A percentile compares a stretch with the other conserved stretches of the same genome.
phyloP scores from a whole-genome alignment of 2,113 vertebrate species.

The Pollimyrus isidori region DNA sequence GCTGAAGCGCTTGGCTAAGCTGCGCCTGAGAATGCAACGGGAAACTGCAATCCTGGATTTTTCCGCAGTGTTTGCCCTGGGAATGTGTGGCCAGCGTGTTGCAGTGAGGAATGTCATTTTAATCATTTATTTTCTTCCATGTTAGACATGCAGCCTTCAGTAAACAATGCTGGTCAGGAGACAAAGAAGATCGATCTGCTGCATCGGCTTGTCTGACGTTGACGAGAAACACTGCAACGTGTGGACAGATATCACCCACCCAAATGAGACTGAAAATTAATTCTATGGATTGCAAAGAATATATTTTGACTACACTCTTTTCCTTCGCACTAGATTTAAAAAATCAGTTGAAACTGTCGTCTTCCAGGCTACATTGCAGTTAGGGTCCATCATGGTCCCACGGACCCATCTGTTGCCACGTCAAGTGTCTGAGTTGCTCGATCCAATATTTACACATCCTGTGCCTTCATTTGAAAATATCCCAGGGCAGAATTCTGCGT shows the following conservation, averaged over 20 bases:
- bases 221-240: not conserved
- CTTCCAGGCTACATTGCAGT: not conserved
- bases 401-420: not conserved
- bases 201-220: not conserved
- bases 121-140: constrained; percentile 9
- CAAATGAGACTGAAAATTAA: not conserved
- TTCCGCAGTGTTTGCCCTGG: constrained; percentile 41
- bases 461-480: not conserved
- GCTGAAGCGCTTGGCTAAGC: not conserved
- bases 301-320: not conserved
- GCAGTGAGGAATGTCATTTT: constrained; percentile 35
- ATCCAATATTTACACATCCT: not conserved
- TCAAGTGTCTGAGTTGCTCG: not conserved
- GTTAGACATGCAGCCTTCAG: not conserved
- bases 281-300: not conserved
- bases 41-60: constrained; percentile 52
- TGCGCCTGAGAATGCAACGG: constrained; percentile 32
- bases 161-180: not conserved
- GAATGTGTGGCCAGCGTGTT: constrained; percentile 34
- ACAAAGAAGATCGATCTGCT: not conserved
- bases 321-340: not conserved
- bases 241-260: not conserved
- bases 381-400: not conserved
- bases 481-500: not conserved
- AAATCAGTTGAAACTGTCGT: not conserved